Conservation (phyloP, 2,797 vertebrate species). For the Pangasius mekongensis region DNA sequence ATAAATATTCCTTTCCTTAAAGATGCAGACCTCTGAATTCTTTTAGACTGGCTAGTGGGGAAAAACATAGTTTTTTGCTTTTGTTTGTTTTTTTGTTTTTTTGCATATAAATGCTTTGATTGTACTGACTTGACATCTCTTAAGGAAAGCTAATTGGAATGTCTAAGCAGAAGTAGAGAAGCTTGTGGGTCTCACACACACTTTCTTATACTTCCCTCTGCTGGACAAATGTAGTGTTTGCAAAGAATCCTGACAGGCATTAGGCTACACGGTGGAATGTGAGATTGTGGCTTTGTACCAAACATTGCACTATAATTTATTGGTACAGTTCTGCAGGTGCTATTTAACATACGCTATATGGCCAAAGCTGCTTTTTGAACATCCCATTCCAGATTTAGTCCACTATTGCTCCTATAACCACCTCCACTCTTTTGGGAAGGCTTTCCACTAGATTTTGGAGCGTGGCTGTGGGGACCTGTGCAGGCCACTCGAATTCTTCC, state of each 20-base stretch:
- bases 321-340: not conserved
- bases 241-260: not conserved
- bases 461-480: not conserved
- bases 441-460: not conserved
- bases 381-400: too few relatives aligned
- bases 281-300: not conserved
- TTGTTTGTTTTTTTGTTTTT: not conserved
- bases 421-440: not conserved
- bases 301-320: not conserved
- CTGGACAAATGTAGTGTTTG: conserved; percentile 18
- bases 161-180: conserved; percentile 1
- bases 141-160: conserved; percentile 13
- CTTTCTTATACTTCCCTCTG: conserved; percentile 31
- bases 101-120: not conserved
- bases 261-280: not conserved
- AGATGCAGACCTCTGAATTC: not conserved
- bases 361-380: not conserved
- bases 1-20: not conserved
- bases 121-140: not conserved
- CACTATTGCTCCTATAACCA: not conserved
- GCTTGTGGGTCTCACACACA: not conserved
- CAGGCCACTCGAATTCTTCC: not conserved
- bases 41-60: not conserved
- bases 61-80: not conserved
- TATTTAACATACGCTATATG: not conserved